phyloP scores from a whole-genome alignment of 2,888 invertebrate species.

The Athalia rosae region DNA sequence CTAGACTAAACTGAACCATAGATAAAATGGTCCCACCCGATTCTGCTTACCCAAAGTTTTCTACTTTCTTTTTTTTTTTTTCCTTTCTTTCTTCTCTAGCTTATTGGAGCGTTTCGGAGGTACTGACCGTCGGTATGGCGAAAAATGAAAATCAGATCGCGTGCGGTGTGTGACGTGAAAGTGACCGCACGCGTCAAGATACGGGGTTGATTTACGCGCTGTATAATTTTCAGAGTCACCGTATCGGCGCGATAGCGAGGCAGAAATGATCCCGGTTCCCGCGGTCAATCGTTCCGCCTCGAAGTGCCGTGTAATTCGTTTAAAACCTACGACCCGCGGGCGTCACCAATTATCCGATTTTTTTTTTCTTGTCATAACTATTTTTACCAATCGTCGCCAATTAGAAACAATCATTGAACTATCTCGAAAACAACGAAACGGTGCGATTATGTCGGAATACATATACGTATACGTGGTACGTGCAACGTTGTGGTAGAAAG shows the following conservation, averaged over 20 bases:
- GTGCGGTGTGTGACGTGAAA: background rate
- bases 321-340: conserved; percentile 2
- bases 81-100: no score
- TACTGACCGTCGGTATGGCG: no score
- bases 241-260: background rate
- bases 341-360: conserved; percentile 23
- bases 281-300: conserved; percentile 41
- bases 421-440: background rate
- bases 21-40: background rate
- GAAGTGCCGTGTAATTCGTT: conserved; percentile 41
- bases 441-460: background rate
- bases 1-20: conserved; percentile 9
- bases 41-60: no score
- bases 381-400: conserved; percentile 17
- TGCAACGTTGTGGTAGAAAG: no score
- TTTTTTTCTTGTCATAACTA: background rate
- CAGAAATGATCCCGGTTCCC: background rate
- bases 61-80: no score
- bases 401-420: conserved; percentile 28
- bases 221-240: conserved; percentile 31
- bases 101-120: no score
- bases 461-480: no score
- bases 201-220: conserved; percentile 38
- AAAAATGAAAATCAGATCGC: background rate
- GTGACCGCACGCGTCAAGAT: conserved; percentile 13